These are phyloP conservation scores for Macrocentrus cingulum DNA, from an alignment of 1,140 invertebrate genomes.

Conservation along the genomic window DNA sequence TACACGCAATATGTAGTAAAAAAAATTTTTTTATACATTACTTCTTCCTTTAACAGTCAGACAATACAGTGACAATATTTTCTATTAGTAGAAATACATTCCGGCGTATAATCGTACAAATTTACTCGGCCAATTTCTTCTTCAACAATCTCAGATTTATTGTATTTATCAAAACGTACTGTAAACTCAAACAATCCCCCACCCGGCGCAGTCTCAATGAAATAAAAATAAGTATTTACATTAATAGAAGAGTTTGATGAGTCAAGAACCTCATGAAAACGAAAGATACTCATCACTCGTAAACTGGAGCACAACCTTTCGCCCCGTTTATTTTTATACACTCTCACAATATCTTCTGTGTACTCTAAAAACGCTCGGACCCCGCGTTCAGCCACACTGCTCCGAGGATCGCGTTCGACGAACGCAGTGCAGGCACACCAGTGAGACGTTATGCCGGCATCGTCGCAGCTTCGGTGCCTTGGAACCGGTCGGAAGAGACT, in stretches of 20 bases:
- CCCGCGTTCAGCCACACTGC: slow-evolving; percentile 51
- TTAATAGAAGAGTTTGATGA: too few species aligned
- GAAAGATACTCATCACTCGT: slow-evolving; percentile 52
- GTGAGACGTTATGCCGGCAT: slow-evolving; percentile 71
- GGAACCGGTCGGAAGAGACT: slow-evolving; percentile 70
- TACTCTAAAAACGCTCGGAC: slow-evolving; percentile 42
- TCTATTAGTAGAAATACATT: neutral
- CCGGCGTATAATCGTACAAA: too few species aligned
- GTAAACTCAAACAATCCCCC: too few species aligned
- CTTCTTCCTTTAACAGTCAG: too few species aligned
- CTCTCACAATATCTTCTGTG: slow-evolving; percentile 54
- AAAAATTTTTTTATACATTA: too few species aligned
- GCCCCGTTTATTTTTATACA: slow-evolving; percentile 45
- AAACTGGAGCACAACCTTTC: slow-evolving; percentile 57
- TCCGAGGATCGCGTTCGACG: slow-evolving; percentile 53
- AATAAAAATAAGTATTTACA: too few species aligned
- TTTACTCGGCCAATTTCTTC: too few species aligned
- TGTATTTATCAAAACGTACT: too few species aligned
- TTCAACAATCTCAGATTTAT: too few species aligned
- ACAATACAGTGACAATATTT: too few species aligned
- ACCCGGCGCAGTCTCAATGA: too few species aligned
- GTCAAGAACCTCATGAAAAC: slow-evolving; percentile 54
- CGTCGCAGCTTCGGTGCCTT: slow-evolving; percentile 68
- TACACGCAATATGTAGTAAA: too few species aligned
- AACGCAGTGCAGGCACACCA: slow-evolving; percentile 78